Evolutionary conservation across 2,113 vertebrate genomes (phyloP).

Genomic region (Potamarius usumacintae): DNA sequence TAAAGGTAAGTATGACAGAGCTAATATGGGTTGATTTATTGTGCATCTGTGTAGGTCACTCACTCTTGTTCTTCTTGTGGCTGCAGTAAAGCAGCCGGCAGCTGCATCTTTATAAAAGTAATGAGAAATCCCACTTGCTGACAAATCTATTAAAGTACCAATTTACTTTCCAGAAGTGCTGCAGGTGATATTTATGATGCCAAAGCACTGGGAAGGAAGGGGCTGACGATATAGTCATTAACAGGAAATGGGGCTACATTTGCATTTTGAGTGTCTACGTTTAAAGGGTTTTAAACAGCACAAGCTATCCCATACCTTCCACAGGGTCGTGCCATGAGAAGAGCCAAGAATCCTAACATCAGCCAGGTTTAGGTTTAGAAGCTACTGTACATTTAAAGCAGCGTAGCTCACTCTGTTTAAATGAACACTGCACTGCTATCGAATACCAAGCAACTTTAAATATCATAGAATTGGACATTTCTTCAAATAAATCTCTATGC

Average conservation of each 20-base stretch:
- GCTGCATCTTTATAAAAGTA: conserved; percentile 52
- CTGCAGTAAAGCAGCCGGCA: conserved; percentile 39
- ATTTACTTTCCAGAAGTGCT: conserved; percentile 53
- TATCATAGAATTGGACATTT: not conserved
- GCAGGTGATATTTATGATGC: conserved; percentile 58
- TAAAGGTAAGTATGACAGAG: conserved; percentile 57
- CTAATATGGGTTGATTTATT: conserved; percentile 63
- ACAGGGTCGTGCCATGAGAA: conserved; percentile 20
- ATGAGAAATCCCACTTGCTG: conserved; percentile 57
- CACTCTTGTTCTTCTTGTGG: conserved; percentile 40
- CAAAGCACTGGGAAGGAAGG: conserved; percentile 51
- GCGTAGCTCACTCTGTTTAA: conserved; percentile 12
- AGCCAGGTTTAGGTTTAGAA: conserved; percentile 20
- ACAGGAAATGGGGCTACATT: conserved; percentile 53
- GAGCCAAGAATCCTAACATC: conserved; percentile 20
- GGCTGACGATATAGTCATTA: conserved; percentile 53
- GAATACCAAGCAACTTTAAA: not conserved
- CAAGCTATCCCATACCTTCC: conserved; percentile 26
- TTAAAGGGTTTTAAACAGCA: conserved; percentile 51
- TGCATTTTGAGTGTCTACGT: conserved; percentile 53
- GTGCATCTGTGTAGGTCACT: conserved; percentile 41
- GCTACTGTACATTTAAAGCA: conserved; percentile 6
- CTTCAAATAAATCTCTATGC: not conserved
- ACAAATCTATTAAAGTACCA: conserved; percentile 57
- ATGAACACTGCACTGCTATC: conserved; percentile 21